Base-by-base conservation (phyloP, 1,140 invertebrate genomes). In the Marisa cornuarietis region DNA sequence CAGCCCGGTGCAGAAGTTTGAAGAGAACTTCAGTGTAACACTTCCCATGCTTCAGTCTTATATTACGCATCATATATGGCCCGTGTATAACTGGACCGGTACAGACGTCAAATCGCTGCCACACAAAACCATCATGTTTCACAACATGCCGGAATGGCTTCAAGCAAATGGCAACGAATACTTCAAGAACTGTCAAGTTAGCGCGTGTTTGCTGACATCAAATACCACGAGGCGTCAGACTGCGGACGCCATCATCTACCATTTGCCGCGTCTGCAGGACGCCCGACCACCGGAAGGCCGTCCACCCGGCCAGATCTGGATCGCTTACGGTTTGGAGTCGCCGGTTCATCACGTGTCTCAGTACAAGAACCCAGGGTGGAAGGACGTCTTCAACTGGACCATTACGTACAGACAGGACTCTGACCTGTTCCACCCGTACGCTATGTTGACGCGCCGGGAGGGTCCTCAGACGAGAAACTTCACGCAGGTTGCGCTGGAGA, bases 401-500 rank as follows among this genome's bases (percentile, higher is more conserved):
- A 95, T 89, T 68, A 91, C 88, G 14, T 99, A 96, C 89, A 93
- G 97, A 63, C 93, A 94, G 8, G 97, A 99, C 88, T 98, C 96
- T 24, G 97, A 98, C 85, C 94, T 99, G 81, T 96, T 98, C 3
- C 95, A 97, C 2, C 98, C 98, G 0, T 99, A 99, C 88, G 97
- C 93, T 94, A 75, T 99, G 80, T 84, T 87, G 85, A 3, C 89
- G 94, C 51, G 69, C 42, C 65, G 82, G 22, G 66, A 82, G 0
- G n/a, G 62, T 20, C 79, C 75, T n/a, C 65, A 42, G 14, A 16
- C 49, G 71, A 78, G 22, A 20, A 72, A 73, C 69, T 26, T 31
- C 26, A 14, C 31, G 20, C 80, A 16, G 7, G 65, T 85, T 52
- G 84, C 87, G 7, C 68, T 71, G 8, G 88, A 87, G 8, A 92